These are phyloP conservation scores for Lepilemur septentrionalis DNA, from an alignment of 2,797 vertebrate genomes.

Conservation along the genomic window DNA sequence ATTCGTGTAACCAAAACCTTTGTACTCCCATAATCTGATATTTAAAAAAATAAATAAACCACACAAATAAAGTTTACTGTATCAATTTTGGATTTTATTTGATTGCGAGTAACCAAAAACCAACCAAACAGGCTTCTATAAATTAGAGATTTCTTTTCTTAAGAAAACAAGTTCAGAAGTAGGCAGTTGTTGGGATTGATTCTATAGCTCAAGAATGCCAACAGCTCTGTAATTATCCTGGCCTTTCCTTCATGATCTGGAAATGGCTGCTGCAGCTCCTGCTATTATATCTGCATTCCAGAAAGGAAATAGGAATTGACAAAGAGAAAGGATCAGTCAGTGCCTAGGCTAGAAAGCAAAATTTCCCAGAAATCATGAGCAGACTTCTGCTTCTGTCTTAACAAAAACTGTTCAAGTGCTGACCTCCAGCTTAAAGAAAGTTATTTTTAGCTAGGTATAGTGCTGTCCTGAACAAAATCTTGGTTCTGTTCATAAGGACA, in stretches of 20 bases:
- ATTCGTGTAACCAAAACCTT: too few species aligned
- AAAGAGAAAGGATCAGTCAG: not conserved
- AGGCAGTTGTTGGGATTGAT: not conserved
- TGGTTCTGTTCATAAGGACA: not conserved
- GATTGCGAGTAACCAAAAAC: not conserved
- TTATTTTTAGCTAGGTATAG: not conserved
- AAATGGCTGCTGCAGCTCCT: not conserved
- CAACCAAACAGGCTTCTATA: not conserved
- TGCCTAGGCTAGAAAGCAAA: not conserved
- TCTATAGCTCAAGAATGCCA: not conserved
- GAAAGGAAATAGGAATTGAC: not conserved
- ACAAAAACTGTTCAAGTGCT: not conserved
- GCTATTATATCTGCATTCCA: not conserved
- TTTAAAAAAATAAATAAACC: too few species aligned
- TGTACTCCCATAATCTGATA: too few species aligned
- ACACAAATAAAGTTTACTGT: not conserved
- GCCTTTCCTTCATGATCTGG: not conserved
- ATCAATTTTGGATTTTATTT: conserved; percentile 9
- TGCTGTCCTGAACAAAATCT: not conserved
- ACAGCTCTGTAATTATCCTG: not conserved
- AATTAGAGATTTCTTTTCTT: not conserved
- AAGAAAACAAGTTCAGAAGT: not conserved
- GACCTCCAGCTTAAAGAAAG: not conserved
- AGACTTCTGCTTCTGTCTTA: not conserved
- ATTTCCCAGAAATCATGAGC: not conserved